A percentile compares a stretch with the other conserved stretches of the same genome.
These are phyloP conservation scores for Drosophila merina DNA, from an alignment of 2,888 invertebrate species.

Conservation along the genomic window DNA sequence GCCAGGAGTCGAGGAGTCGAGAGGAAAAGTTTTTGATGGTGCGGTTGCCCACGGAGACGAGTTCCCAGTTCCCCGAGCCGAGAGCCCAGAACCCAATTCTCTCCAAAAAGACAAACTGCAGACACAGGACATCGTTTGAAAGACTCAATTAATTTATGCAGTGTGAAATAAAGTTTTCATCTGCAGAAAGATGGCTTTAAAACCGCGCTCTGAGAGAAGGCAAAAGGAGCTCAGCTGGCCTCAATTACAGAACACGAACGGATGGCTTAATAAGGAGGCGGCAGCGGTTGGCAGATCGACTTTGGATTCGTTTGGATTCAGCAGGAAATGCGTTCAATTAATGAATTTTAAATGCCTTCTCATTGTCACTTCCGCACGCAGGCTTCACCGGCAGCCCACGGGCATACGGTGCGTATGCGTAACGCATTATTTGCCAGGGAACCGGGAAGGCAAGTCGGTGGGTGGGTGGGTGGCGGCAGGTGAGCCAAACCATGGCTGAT, in stretches of 20 bases:
- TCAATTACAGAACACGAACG: slow-evolving; percentile 29
- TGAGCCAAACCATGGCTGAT: slow-evolving; percentile 33
- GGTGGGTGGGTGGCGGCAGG: slow-evolving; percentile 7
- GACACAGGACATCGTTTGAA: slow-evolving; percentile 43
- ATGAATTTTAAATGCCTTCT: slow-evolving; percentile 73
- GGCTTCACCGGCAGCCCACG: slow-evolving; percentile 9
- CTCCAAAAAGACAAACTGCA: slow-evolving; percentile 29
- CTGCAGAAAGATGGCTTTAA: slow-evolving; percentile 33
- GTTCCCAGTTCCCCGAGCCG: background rate
- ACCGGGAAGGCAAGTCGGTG: slow-evolving; percentile 48
- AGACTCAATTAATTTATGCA: slow-evolving; percentile 73
- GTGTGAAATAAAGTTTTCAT: slow-evolving; percentile 57
- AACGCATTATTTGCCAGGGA: slow-evolving; percentile 67
- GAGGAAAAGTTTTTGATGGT: slow-evolving; percentile 63
- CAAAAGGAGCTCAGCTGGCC: slow-evolving; percentile 16
- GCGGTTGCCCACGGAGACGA: slow-evolving; percentile 52
- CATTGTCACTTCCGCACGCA: slow-evolving; percentile 54
- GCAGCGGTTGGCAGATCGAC: slow-evolving; percentile 17
- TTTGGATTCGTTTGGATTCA: slow-evolving; percentile 5
- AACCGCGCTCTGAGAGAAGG: slow-evolving; percentile 31
- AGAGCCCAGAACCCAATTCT: background rate
- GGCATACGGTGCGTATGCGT: slow-evolving; percentile 64
- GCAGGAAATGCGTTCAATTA: slow-evolving; percentile 67
- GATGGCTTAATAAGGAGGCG: slow-evolving; percentile 19
- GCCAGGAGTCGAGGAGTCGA: slow-evolving; percentile 14